Percentiles rank a stretch among this genome's conserved stretches.
Evolutionary conservation across 2,797 vertebrate species (phyloP).

Genomic region (Sciurus carolinensis): DNA sequence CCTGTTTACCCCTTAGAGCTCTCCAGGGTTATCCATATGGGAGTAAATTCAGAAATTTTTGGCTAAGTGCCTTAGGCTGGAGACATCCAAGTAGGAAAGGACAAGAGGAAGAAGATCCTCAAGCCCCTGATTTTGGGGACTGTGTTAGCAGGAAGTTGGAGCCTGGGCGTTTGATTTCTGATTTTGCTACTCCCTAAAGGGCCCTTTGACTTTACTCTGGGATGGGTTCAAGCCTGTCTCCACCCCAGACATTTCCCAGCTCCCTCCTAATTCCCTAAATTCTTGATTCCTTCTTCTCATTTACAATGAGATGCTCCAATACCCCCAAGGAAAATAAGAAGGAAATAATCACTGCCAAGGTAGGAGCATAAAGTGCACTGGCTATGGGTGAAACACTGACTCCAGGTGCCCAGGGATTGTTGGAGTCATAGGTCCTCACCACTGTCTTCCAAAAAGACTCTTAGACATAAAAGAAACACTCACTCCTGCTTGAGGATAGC

Average conservation of each 20-base stretch:
- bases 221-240: not conserved
- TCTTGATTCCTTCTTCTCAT: slow-evolving; percentile 37
- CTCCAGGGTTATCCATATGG: not conserved
- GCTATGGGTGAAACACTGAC: not conserved
- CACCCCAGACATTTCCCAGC: not conserved
- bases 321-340: slow-evolving; percentile 33
- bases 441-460: not conserved
- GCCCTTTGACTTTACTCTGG: not conserved
- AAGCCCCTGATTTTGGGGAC: not conserved
- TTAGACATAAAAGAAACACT: slow-evolving; percentile 23
- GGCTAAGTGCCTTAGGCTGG: not conserved
- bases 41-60: slow-evolving; percentile 36
- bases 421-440: not conserved
- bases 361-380: not conserved
- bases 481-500: slow-evolving; percentile 9
- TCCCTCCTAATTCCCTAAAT: slow-evolving; percentile 9
- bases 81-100: not conserved
- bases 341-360: slow-evolving; percentile 33
- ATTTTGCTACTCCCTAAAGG: not conserved
- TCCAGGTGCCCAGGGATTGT: not conserved
- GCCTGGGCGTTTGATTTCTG: slow-evolving; percentile 54
- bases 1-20: not conserved
- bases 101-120: not conserved
- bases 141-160: slow-evolving; percentile 34
- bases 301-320: not conserved